Conservation (phyloP, 2,888 invertebrate species). For the Drosophila histrio region DNA sequence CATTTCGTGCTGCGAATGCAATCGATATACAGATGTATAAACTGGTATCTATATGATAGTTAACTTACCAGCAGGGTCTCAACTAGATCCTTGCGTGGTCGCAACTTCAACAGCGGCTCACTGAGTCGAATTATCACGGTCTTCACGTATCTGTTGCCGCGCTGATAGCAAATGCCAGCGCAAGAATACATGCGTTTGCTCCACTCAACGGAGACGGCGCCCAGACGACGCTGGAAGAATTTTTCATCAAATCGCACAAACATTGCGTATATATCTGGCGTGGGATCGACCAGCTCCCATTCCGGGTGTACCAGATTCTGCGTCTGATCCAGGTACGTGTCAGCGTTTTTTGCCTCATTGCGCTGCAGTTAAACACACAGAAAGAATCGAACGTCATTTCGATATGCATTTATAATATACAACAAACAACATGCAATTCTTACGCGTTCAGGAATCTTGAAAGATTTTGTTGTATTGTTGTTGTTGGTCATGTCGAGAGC, state of each 20-base stretch:
- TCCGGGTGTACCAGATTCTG: slow-evolving; percentile 83
- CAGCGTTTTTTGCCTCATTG: slow-evolving; percentile 21
- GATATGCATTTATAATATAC: not conserved
- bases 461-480: not conserved
- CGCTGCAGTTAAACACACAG: not conserved
- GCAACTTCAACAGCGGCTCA: slow-evolving; percentile 94
- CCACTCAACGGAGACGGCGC: slow-evolving; percentile 95
- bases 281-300: slow-evolving; percentile 95
- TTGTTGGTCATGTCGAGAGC: slow-evolving; percentile 27
- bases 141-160: slow-evolving; percentile 74
- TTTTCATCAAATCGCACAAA: slow-evolving; percentile 93
- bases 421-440: not conserved
- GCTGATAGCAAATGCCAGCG: slow-evolving; percentile 86
- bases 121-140: slow-evolving; percentile 87
- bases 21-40: not conserved
- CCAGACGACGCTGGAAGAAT: slow-evolving; percentile 92
- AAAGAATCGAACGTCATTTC: not conserved
- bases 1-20: slow-evolving; percentile 94
- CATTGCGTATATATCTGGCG: slow-evolving; percentile 93
- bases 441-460: not conserved
- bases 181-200: slow-evolving; percentile 94
- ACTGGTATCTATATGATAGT: not conserved
- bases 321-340: slow-evolving; percentile 80
- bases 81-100: slow-evolving; percentile 97
- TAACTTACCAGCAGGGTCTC: slow-evolving; percentile 93